phyloP scores from a whole-genome alignment of 2,888 invertebrate species.

The Syrphus vitripennis region DNA sequence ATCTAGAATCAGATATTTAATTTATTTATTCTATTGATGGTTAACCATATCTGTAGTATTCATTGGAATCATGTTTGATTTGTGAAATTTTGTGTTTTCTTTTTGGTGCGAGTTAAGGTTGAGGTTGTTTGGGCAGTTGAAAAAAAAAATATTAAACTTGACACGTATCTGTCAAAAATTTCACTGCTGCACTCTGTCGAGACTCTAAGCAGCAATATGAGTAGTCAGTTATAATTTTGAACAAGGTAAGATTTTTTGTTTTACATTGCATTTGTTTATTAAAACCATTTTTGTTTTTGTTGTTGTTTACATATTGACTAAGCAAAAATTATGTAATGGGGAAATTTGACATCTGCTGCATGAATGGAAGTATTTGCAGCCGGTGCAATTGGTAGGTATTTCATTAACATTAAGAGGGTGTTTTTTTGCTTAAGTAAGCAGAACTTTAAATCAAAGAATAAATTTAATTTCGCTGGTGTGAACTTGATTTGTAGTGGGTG shows the following conservation, averaged over 20 bases:
- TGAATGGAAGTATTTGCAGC: neutral
- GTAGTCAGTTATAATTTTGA: neutral
- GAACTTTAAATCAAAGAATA: too few species aligned
- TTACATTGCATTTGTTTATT: neutral
- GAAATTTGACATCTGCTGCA: neutral
- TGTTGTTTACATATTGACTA: neutral
- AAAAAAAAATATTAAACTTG: neutral
- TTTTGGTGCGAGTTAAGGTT: neutral
- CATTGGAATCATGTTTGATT: neutral
- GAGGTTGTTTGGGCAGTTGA: neutral
- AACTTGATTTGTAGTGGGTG: too few species aligned
- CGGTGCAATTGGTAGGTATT: neutral
- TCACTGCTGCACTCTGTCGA: neutral
- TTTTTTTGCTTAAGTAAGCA: too few species aligned
- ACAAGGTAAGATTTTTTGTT: neutral
- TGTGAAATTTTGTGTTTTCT: neutral
- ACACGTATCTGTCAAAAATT: neutral
- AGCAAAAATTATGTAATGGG: neutral
- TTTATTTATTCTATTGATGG: neutral
- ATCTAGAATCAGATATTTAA: neutral
- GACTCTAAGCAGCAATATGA: neutral
- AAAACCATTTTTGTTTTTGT: neutral
- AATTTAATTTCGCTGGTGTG: too few species aligned
- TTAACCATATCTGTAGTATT: neutral
- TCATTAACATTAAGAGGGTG: too few species aligned